Conservation (phyloP, 2,888 invertebrate species). For the Athalia rosae region DNA sequence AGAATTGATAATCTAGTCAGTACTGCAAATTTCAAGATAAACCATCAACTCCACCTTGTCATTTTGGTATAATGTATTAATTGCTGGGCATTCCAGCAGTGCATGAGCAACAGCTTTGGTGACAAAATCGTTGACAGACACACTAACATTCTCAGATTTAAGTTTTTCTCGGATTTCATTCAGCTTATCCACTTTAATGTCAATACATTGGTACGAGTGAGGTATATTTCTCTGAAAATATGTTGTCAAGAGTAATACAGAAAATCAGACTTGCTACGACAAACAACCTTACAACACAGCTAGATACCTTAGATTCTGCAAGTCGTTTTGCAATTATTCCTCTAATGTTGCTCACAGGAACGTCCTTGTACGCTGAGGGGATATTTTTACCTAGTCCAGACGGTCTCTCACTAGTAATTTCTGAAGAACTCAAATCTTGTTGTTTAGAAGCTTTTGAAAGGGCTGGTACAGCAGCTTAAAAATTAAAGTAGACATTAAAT, state of each 20-base stretch:
- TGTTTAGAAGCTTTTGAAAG: constrained; percentile 47
- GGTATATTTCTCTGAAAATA: constrained; percentile 77
- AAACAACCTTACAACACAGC: background rate
- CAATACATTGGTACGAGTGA: constrained; percentile 79
- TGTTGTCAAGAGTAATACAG: constrained; percentile 39
- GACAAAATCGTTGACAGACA: constrained; percentile 82
- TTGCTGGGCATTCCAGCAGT: constrained; percentile 74
- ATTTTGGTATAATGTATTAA: constrained; percentile 74
- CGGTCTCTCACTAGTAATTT: constrained; percentile 49
- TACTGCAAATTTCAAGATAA: background rate
- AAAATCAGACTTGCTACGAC: background rate
- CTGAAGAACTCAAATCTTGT: constrained; percentile 49
- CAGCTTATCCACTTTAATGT: constrained; percentile 76
- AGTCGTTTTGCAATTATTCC: constrained; percentile 80
- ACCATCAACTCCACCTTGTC: constrained; percentile 66
- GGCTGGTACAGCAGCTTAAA: constrained; percentile 49
- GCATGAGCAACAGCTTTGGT: constrained; percentile 80
- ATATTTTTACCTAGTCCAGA: constrained; percentile 53
- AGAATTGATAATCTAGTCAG: background rate
- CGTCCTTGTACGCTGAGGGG: constrained; percentile 74
- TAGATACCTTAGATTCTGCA: constrained; percentile 78
- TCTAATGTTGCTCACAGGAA: constrained; percentile 78
- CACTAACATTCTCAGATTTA: constrained; percentile 74
- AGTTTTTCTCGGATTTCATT: constrained; percentile 75
- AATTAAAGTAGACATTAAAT: constrained; percentile 52